Evolutionary conservation across 1,140 invertebrate species (phyloP).

Genomic region (Diploscapter pachys): DNA sequence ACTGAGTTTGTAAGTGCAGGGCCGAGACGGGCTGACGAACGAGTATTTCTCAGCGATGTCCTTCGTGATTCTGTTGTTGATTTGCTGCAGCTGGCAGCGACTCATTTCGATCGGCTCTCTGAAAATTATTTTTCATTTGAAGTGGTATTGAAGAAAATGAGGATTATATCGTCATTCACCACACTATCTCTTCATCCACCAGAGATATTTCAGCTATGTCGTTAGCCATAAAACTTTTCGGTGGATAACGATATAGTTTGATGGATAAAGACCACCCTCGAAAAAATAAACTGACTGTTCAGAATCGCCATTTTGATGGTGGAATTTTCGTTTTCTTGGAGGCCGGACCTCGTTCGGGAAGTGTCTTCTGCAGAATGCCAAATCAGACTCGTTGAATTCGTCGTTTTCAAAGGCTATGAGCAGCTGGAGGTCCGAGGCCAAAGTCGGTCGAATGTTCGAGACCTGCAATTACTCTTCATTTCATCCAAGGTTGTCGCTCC

Average conservation of each 20-base stretch:
- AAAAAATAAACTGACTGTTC: too few relatives aligned
- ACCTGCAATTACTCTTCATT: conserved; percentile 35
- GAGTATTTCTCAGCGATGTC: conserved; percentile 40
- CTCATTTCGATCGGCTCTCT: conserved; percentile 18
- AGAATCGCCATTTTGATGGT: neutral
- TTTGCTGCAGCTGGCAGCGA: conserved; percentile 26
- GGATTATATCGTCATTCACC: conserved; percentile 6
- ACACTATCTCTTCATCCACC: neutral
- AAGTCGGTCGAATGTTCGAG: conserved; percentile 43
- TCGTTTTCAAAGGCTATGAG: conserved; percentile 54
- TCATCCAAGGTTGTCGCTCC: too few relatives aligned
- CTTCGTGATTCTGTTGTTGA: conserved; percentile 29
- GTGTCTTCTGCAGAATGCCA: conserved; percentile 37
- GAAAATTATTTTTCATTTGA: neutral
- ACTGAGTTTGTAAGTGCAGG: conserved; percentile 25
- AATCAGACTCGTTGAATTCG: conserved; percentile 46
- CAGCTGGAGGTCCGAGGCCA: conserved; percentile 48
- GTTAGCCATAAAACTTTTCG: too few relatives aligned
- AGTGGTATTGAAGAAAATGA: too few relatives aligned
- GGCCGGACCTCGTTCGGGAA: conserved; percentile 47
- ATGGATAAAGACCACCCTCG: too few relatives aligned
- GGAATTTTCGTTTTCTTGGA: conserved; percentile 23
- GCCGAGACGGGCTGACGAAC: conserved; percentile 33
- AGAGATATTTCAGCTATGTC: too few relatives aligned
- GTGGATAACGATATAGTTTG: too few relatives aligned